These are phyloP conservation scores for Hemibagrus wyckioides DNA, from an alignment of 2,113 vertebrate genomes.

Conservation along the genomic window DNA sequence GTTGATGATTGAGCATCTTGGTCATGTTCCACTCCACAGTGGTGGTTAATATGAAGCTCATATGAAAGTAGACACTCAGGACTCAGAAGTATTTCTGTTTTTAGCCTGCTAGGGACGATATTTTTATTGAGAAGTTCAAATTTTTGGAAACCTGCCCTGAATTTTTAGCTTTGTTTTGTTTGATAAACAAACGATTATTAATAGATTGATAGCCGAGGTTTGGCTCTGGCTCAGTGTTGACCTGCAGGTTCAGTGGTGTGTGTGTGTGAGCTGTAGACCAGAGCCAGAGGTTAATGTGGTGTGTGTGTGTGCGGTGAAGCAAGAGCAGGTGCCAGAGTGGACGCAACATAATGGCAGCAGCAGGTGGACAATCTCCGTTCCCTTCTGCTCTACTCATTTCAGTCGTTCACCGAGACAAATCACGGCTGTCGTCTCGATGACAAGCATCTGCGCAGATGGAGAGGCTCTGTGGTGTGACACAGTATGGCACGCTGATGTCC, in stretches of 20 bases:
- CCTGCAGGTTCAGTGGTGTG: not conserved
- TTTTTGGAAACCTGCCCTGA: not conserved
- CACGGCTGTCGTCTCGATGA: constrained; percentile 60
- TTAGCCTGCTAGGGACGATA: no score
- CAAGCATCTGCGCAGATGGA: constrained; percentile 30
- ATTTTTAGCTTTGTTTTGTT: not conserved
- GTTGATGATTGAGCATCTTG: no score
- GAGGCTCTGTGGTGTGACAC: not conserved
- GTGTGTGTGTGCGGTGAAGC: not conserved
- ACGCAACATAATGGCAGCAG: not conserved
- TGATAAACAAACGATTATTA: not conserved
- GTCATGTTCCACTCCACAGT: no score
- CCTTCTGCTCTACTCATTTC: not conserved
- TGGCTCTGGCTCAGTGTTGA: no score
- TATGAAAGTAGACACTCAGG: no score
- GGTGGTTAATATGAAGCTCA: no score
- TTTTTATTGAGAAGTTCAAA: not conserved
- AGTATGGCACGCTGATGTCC: not conserved
- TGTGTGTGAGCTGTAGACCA: not conserved
- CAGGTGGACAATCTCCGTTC: constrained; percentile 11
- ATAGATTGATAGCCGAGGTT: no score
- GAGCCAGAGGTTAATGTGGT: constrained; percentile 20
- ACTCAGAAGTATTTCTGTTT: no score
- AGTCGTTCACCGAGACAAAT: constrained; percentile 39
- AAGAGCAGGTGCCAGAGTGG: not conserved